Base-by-base conservation (phyloP, 2,113 vertebrate genomes). In the Chunga burmeisteri region DNA sequence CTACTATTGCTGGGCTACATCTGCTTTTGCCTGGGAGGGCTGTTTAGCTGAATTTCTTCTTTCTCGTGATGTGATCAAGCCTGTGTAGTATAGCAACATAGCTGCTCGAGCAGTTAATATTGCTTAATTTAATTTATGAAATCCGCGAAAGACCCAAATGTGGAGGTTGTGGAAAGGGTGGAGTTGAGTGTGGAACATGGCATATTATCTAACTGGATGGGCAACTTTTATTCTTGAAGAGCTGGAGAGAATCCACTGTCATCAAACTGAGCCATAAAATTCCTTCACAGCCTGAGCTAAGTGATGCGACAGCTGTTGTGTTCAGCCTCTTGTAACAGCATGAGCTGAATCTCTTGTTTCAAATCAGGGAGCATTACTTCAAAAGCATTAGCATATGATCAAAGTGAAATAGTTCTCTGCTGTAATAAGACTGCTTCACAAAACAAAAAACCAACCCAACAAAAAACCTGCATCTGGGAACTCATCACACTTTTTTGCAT, bases 291-390 rank as follows among this genome's bases (percentile, higher is more conserved):
- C 40, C 11, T 16, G 18, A 61, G 36, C 14, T 5, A 36, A 50
- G 15, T 38, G 23, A 40, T 84, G 46, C 0, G 8, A n/a, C 1
- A 4, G 2, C 22, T 25, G 5, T n/a, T 2, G 5, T 40, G 10
- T 47, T 89, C 59, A 61, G n/a, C 36, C 30, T 73, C 22, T 32
- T 38, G 10, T 61, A 56, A n/a, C 36, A 26, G 29, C 53, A 13
- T 4, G 13, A 83, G n/a, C 32, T 52, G 13, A 55, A 61, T 16
- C 40, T 63, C 19, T 65, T 29, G 3, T 44, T 85, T 71, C 38
- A 53, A 25, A 63, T 66, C 61, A 16, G 34, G 22, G 17, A n/a
- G 10, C 0, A 0, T 44, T 75, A 30, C 46, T 81, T 67, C 6
- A 27, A 74, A 93, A 83, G 27, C 3, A 3, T 72, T 42, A 23